These are phyloP conservation scores for Omphaloscelis lunosa DNA, from an alignment of 2,888 invertebrate species.

Conservation along the genomic window DNA sequence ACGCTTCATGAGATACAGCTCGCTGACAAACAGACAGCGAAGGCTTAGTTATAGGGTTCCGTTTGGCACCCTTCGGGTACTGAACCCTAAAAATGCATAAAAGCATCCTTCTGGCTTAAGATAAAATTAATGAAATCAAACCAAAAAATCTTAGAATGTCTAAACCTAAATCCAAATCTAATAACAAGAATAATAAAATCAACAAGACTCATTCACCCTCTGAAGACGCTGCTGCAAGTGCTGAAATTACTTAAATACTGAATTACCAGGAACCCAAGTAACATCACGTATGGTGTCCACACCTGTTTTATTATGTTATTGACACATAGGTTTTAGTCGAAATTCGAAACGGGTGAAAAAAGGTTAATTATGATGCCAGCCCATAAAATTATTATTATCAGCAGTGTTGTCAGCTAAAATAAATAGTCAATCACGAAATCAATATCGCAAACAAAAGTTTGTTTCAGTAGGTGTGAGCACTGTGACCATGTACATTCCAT, in stretches of 20 bases:
- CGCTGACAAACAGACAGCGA: no score
- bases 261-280: background rate
- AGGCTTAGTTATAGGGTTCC: no score
- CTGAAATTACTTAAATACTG: background rate
- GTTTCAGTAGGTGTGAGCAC: no score
- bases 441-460: background rate
- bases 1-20: no score
- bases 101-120: background rate
- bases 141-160: constrained; percentile 7
- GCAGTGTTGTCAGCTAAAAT: background rate
- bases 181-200: background rate
- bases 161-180: background rate
- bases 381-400: no score
- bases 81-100: background rate
- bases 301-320: background rate
- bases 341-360: constrained; percentile 3
- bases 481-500: no score
- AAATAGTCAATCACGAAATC: background rate
- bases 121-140: background rate
- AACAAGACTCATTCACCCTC: background rate
- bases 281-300: background rate
- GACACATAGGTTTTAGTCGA: background rate
- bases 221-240: background rate
- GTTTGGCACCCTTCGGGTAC: no score
- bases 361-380: background rate